phyloP scores from a whole-genome alignment of 2,113 vertebrate genomes.

The Oreochromis spilurus region DNA sequence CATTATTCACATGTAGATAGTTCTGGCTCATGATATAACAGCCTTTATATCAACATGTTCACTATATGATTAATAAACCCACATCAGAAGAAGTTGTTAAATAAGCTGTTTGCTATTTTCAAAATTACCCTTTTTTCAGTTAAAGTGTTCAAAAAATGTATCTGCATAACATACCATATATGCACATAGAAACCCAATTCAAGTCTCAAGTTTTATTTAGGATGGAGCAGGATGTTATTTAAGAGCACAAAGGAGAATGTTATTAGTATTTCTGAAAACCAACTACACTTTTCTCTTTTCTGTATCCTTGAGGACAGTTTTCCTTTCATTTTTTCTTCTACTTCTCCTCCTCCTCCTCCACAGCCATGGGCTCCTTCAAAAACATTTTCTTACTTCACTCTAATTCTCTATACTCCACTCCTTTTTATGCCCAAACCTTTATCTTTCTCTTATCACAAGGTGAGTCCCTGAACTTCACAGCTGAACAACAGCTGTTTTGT shows the following conservation, averaged over 20 bases:
- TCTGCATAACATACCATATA: not conserved
- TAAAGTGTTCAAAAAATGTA: not conserved
- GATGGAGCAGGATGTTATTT: not conserved
- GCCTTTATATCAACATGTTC: not conserved
- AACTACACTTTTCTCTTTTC: not conserved
- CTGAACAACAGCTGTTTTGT: not conserved
- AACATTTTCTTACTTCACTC: conserved; percentile 14
- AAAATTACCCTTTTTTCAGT: not conserved
- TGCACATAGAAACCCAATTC: not conserved
- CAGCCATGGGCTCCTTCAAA: conserved; percentile 9
- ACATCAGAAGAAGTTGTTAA: not conserved
- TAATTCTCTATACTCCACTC: not conserved
- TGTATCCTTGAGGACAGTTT: conserved; percentile 13
- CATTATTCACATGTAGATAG: not conserved
- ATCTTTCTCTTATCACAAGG: not conserved
- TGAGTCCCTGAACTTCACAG: not conserved
- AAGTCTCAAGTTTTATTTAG: not conserved
- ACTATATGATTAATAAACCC: not conserved
- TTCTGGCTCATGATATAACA: not conserved
- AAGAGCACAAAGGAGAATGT: not conserved
- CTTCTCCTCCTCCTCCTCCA: not conserved
- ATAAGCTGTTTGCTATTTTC: not conserved
- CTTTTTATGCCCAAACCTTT: conserved; percentile 9
- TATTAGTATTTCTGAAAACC: not conserved
- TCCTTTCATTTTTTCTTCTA: not conserved